Percentiles rank a stretch among this genome's conserved stretches.
Evolutionary conservation across 2,888 invertebrate species (phyloP).

Genomic region (Orchesellides sinensis): DNA sequence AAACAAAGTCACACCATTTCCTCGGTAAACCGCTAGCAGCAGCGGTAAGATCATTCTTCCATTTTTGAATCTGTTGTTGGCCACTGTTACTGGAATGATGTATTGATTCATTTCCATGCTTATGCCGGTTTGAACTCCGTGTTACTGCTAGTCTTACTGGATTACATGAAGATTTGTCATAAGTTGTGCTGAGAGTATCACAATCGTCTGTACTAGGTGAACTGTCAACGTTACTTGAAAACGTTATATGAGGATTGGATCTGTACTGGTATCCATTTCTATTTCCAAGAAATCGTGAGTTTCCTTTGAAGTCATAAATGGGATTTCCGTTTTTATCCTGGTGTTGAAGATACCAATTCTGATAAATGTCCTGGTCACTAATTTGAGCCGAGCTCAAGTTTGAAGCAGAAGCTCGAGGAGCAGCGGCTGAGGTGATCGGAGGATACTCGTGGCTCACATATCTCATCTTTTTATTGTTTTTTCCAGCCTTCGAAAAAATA

Average conservation of each 20-base stretch:
- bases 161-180: constrained; percentile 60
- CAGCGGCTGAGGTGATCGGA: too few relatives aligned
- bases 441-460: constrained; percentile 54
- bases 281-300: constrained; percentile 13
- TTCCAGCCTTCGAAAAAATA: constrained; percentile 27
- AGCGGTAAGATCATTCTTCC: constrained; percentile 66
- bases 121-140: constrained; percentile 54
- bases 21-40: constrained; percentile 60
- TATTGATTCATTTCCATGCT: constrained; percentile 2
- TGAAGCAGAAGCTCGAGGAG: neutral
- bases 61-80: constrained; percentile 59
- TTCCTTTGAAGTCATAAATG: neutral
- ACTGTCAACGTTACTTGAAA: constrained; percentile 30
- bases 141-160: constrained; percentile 53
- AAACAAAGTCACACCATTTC: constrained; percentile 70
- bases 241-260: constrained; percentile 58
- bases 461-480: constrained; percentile 33
- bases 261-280: constrained; percentile 54
- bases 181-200: constrained; percentile 42
- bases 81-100: constrained; percentile 6
- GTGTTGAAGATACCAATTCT: neutral
- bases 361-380: constrained; percentile 5
- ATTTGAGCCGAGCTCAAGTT: neutral
- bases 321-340: neutral
- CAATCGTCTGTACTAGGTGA: constrained; percentile 26